Base-by-base conservation (phyloP, 2,113 vertebrate species). In the Dermatemys mawii region DNA sequence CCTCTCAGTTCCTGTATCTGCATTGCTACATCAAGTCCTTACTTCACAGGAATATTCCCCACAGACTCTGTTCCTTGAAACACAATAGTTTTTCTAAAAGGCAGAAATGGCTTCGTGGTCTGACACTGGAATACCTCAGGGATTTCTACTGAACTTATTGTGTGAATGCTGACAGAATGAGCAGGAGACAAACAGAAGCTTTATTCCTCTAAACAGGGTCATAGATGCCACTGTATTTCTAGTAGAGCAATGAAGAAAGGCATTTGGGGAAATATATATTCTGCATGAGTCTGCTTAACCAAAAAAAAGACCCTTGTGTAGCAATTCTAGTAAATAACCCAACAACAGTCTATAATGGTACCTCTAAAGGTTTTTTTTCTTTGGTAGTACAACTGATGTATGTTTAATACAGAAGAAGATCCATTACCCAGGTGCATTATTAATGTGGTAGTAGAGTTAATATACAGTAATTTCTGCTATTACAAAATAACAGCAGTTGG, bases 131-230 rank as follows among this genome's bases (percentile, higher is more conserved):
- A 90, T 96, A 94, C 95, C 88, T 90, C 91, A 91, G 95, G 95
- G 96, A 94, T 92, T 97, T 95, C 90, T 90, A 76, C 91, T 84
- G 94, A 97, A 91, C 83, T 93, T 87, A 88, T 88, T 9, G 2
- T 90, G 90, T 80, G 95, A 93, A 94, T 91, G 95, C 97, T 96
- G 96, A 96, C 95, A 96, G 97, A 96, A 96, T 83, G 93, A 90
- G 87, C 95, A 92, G 84, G 90, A 96, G 90, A 96, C 95, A 97
- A 97, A 97, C 94, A 95, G 91, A 93, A 95, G 81, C 83, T 93
- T 96, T 96, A 96, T 95, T 96, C 86, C 88, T 96, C 92, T 92
- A 95, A 96, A 96, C 92, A 96, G 95, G 94, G 94, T 96, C 12
- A 1, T 85, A 80, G 94, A 97, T 93, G 85, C 84, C 94, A 90